Percentiles rank a stretch among this genome's conserved stretches.
Conservation (phyloP, 2,797 vertebrate genomes). For the Gallirallus australis region DNA sequence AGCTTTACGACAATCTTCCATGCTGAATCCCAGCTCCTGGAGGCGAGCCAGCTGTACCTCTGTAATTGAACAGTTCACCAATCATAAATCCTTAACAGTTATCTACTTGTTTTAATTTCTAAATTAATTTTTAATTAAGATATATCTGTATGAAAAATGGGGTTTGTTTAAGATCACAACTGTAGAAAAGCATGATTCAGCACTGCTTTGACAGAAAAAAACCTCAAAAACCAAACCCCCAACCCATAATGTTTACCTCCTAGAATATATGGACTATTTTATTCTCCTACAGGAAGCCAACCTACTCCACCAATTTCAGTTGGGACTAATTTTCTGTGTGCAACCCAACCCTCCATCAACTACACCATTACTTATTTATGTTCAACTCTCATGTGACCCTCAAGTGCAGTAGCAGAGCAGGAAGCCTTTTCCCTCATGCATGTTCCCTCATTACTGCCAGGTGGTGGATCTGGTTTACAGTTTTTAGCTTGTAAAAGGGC, state of each 20-base stretch:
- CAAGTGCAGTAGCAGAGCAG: neutral
- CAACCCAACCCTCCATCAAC: neutral
- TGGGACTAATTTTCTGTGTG: neutral
- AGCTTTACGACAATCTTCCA: conserved; percentile 90
- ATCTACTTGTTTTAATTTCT: neutral
- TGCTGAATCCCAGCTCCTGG: conserved; percentile 91
- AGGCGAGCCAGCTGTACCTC: conserved; percentile 88
- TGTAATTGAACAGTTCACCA: conserved; percentile 60
- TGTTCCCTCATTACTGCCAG: neutral
- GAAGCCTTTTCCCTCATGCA: neutral
- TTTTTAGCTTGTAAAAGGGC: neutral
- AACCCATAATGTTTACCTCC: neutral
- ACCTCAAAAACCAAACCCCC: rapidly evolving
- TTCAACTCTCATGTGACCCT: neutral
- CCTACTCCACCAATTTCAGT: neutral
- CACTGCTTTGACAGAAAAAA: neutral
- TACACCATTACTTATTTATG: neutral
- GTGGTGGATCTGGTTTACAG: neutral
- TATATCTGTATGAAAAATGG: neutral
- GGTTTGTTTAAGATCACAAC: neutral
- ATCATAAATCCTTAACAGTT: neutral
- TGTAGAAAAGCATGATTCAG: neutral
- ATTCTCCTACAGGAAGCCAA: neutral
- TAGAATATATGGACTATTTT: neutral
- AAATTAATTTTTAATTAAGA: neutral